Evolutionary conservation across 2,888 invertebrate species (phyloP).

Genomic region (Drosophila infuscata): DNA sequence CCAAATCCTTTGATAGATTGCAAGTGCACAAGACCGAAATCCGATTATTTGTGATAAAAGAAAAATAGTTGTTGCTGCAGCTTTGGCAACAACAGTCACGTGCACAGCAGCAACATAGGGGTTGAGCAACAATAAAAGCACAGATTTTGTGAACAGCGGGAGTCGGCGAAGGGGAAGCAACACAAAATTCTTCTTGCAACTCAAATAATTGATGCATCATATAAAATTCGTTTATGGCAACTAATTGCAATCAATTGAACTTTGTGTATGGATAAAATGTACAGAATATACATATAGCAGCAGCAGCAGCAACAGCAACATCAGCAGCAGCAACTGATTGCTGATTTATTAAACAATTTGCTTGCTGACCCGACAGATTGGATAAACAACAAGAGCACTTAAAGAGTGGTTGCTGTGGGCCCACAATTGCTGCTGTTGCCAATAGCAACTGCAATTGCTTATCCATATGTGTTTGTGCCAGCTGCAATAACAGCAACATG

Average conservation of each 20-base stretch:
- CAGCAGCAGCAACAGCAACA: constrained; percentile 6
- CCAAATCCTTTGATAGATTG: constrained; percentile 40
- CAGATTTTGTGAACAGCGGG: not conserved
- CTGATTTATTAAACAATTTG: constrained; percentile 36
- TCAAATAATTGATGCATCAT: constrained; percentile 46
- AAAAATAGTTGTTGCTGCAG: constrained; percentile 20
- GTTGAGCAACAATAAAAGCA: not conserved
- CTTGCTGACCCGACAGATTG: constrained; percentile 20
- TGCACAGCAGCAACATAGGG: constrained; percentile 21
- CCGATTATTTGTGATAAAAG: constrained; percentile 63
- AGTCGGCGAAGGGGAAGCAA: not conserved
- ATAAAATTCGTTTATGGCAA: constrained; percentile 60
- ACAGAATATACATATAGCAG: not conserved
- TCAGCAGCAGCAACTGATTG: constrained; percentile 28
- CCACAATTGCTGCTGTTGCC: not conserved
- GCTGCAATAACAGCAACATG: constrained; percentile 21
- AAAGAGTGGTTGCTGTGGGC: constrained; percentile 13
- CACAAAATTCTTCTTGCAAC: constrained; percentile 13
- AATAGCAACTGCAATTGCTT: constrained; percentile 11
- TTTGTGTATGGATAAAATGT: constrained; percentile 12
- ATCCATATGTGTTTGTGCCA: not conserved
- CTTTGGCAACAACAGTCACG: constrained; percentile 6
- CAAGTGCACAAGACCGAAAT: constrained; percentile 46
- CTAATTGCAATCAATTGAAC: constrained; percentile 73
- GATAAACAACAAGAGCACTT: constrained; percentile 13